phyloP scores from a whole-genome alignment of 2,888 invertebrate genomes.

The Mayetiola destructor region DNA sequence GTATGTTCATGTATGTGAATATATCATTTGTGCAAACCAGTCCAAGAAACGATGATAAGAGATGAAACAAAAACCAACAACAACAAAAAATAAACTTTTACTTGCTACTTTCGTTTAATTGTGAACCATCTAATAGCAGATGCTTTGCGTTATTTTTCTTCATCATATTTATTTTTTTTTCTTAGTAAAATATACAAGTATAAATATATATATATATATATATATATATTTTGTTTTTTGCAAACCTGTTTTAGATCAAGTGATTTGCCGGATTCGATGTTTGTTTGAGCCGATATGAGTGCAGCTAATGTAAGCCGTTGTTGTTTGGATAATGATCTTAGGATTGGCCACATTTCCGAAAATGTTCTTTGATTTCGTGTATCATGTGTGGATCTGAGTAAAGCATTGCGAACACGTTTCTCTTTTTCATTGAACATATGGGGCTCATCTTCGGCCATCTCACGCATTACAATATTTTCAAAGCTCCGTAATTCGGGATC shows the following conservation, averaged over 20 bases:
- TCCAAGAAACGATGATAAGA: too few relatives aligned
- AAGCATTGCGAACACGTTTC: slow-evolving; percentile 38
- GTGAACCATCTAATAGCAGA: too few relatives aligned
- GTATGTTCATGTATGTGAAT: background rate
- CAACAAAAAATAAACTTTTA: slow-evolving; percentile 6
- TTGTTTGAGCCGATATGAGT: slow-evolving; percentile 46
- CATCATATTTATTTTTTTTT: too few relatives aligned
- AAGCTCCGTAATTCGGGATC: background rate
- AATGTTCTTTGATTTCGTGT: slow-evolving; percentile 45
- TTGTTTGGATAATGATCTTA: slow-evolving; percentile 45
- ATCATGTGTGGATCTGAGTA: slow-evolving; percentile 43
- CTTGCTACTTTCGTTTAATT: slow-evolving; percentile 8
- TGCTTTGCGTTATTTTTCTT: too few relatives aligned
- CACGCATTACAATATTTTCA: slow-evolving; percentile 23
- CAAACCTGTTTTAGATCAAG: slow-evolving; percentile 39
- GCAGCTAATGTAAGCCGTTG: slow-evolving; percentile 48
- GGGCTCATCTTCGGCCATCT: slow-evolving; percentile 23
- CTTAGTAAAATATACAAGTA: too few relatives aligned
- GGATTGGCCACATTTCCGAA: slow-evolving; percentile 47
- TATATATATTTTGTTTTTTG: background rate
- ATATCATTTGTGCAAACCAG: background rate
- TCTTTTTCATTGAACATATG: slow-evolving; percentile 29
- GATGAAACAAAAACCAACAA: slow-evolving; percentile 7
- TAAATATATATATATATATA: too few relatives aligned
- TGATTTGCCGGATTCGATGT: slow-evolving; percentile 38